Evolutionary conservation across 2,888 invertebrate genomes (phyloP).

Genomic region (Junonia oenone): DNA sequence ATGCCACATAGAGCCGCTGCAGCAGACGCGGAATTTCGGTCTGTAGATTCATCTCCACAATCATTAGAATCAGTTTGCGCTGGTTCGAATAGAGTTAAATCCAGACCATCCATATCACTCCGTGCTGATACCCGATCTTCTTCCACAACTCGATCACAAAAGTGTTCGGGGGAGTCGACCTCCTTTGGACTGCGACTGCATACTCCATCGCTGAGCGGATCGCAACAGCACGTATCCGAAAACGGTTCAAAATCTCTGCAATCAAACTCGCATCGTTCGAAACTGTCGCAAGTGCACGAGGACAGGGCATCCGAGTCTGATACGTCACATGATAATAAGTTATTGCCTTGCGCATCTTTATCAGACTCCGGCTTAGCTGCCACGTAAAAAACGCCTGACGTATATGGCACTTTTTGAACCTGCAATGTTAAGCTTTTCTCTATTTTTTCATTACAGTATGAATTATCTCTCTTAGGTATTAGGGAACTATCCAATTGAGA

Average conservation of each 20-base stretch:
- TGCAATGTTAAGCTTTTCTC: constrained; percentile 51
- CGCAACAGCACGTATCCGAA: constrained; percentile 81
- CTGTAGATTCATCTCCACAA: constrained; percentile 37
- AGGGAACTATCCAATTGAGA: constrained; percentile 52
- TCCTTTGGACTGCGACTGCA: constrained; percentile 74
- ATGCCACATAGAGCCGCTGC: constrained; percentile 61
- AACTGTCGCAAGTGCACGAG: constrained; percentile 77
- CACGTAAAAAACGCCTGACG: constrained; percentile 66
- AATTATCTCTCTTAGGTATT: constrained; percentile 43
- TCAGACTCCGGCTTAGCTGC: constrained; percentile 52
- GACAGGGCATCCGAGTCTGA: constrained; percentile 74
- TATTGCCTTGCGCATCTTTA: constrained; percentile 48
- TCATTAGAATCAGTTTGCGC: constrained; percentile 60
- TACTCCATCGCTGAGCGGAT: constrained; percentile 69
- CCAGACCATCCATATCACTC: constrained; percentile 83
- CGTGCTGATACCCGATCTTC: constrained; percentile 67
- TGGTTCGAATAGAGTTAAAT: constrained; percentile 83
- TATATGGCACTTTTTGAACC: constrained; percentile 70
- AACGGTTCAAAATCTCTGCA: constrained; percentile 80
- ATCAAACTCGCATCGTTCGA: constrained; percentile 78
- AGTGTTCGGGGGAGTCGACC: constrained; percentile 70
- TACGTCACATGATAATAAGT: constrained; percentile 59
- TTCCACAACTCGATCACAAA: constrained; percentile 58
- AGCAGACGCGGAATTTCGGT: constrained; percentile 40
- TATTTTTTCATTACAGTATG: constrained; percentile 39